Conservation (phyloP, 2,888 invertebrate genomes). For the Sphaeridia pumilis region DNA sequence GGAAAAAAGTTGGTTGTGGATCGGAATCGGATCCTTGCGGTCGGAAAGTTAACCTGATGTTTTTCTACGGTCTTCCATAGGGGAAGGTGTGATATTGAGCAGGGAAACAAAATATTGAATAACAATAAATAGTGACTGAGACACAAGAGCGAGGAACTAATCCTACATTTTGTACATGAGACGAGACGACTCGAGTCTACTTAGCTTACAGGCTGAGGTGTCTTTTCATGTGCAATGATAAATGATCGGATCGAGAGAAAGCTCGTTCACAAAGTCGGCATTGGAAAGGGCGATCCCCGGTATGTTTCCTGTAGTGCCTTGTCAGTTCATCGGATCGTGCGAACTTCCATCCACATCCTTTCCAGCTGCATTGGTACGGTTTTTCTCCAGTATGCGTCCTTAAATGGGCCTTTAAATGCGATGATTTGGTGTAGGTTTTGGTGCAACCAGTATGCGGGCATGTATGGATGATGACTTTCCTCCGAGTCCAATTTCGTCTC, state of each 20-base stretch:
- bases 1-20: too few relatives aligned
- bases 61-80: too few relatives aligned
- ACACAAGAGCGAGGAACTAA: too few relatives aligned
- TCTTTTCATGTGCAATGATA: constrained; percentile 54
- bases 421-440: constrained; percentile 51
- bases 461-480: constrained; percentile 45
- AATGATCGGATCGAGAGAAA: constrained; percentile 54
- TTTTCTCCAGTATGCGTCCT: constrained; percentile 54
- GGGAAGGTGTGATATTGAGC: too few relatives aligned
- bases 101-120: too few relatives aligned
- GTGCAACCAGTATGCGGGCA: constrained; percentile 48
- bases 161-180: too few relatives aligned
- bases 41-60: too few relatives aligned
- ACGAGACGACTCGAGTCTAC: too few relatives aligned
- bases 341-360: constrained; percentile 52
- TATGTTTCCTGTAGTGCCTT: constrained; percentile 48
- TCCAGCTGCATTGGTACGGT: constrained; percentile 53
- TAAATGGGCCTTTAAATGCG: constrained; percentile 50
- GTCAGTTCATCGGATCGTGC: constrained; percentile 53
- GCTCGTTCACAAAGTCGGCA: constrained; percentile 52
- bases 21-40: too few relatives aligned
- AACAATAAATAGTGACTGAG: too few relatives aligned
- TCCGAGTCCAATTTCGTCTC: constrained; percentile 36
- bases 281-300: constrained; percentile 52
- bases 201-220: constrained; percentile 41